A percentile compares a stretch with the other conserved stretches of the same genome.
Conservation (phyloP, 2,113 vertebrate species). For the Etheostoma cragini region DNA sequence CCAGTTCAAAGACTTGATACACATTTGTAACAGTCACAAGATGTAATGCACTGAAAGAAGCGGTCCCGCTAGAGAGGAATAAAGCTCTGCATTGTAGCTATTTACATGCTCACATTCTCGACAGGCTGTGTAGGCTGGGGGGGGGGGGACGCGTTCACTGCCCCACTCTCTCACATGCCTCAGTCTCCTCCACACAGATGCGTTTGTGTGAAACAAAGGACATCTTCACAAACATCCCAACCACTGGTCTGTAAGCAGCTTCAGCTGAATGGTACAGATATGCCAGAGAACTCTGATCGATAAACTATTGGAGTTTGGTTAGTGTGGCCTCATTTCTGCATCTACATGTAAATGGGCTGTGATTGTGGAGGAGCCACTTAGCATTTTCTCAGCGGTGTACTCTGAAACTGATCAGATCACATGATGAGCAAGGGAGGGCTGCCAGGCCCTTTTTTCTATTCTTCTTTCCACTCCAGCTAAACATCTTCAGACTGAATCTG, state of each 20-base stretch:
- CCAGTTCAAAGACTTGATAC: constrained; percentile 14
- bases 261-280: background rate
- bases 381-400: background rate
- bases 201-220: constrained; percentile 3
- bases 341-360: background rate
- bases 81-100: constrained; percentile 50
- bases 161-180: background rate
- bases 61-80: constrained; percentile 21
- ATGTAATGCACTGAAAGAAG: constrained; percentile 21
- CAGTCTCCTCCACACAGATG: background rate
- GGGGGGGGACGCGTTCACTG: background rate
- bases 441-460: background rate
- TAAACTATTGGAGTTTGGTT: background rate
- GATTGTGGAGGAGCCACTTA: background rate
- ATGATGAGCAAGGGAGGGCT: background rate
- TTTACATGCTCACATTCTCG: constrained; percentile 59
- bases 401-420: constrained; percentile 7
- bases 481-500: constrained; percentile 34
- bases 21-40: constrained; percentile 28
- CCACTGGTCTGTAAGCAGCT: background rate
- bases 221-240: background rate
- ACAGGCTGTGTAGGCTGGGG: constrained; percentile 8
- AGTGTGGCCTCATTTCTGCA: background rate
- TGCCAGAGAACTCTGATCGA: background rate
- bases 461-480: background rate